phyloP scores from a whole-genome alignment of 2,113 vertebrate species.

The Psephotus haematonotus region DNA sequence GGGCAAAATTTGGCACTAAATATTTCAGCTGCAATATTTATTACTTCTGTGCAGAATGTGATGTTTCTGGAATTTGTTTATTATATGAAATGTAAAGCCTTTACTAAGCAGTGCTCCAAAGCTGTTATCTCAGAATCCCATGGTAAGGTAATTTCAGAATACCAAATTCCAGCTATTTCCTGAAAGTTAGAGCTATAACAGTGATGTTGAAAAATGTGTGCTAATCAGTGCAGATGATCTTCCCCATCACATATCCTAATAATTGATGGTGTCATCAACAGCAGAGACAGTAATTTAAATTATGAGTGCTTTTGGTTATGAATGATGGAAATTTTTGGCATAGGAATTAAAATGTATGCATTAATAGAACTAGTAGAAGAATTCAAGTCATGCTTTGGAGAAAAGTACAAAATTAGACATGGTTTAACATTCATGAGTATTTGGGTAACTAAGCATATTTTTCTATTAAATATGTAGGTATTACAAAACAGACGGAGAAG shows the following conservation, averaged over 20 bases:
- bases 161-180: slow-evolving; percentile 1
- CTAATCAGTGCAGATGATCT: slow-evolving; percentile 27
- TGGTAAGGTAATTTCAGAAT: slow-evolving; percentile 21
- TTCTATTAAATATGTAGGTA: not conserved
- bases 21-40: not conserved
- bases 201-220: slow-evolving; percentile 36
- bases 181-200: slow-evolving; percentile 5
- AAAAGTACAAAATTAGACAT: not conserved
- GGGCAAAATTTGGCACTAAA: not conserved
- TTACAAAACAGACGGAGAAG: not conserved
- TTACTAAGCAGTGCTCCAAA: not conserved
- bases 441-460: not conserved
- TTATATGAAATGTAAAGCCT: not conserved
- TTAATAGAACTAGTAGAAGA: slow-evolving; percentile 32
- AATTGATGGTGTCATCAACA: slow-evolving; percentile 53
- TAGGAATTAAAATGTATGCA: not conserved
- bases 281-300: slow-evolving; percentile 49
- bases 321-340: slow-evolving; percentile 38
- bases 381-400: slow-evolving; percentile 13
- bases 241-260: not conserved
- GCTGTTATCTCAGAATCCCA: not conserved
- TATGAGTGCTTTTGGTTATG: slow-evolving; percentile 42
- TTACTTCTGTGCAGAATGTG: not conserved
- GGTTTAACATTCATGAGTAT: not conserved
- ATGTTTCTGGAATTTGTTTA: slow-evolving; percentile 4